Conservation (phyloP, 2,888 invertebrate genomes). For the Drosophila peninsularis region DNA sequence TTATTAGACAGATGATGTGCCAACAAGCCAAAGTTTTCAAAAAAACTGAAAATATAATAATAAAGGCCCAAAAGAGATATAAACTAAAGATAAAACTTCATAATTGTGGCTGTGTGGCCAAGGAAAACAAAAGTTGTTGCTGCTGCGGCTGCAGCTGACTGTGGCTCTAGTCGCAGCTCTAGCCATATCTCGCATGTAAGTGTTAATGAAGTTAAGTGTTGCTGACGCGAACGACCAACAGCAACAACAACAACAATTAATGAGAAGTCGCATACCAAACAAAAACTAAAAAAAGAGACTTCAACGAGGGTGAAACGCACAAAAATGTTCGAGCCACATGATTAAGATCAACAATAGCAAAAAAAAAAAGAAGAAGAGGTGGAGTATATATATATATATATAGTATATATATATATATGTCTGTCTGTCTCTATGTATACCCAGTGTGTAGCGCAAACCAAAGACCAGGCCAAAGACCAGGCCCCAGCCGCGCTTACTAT, state of each 20-base stretch:
- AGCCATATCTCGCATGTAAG: conserved; percentile 75
- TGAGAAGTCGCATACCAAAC: conserved; percentile 69
- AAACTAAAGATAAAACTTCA: conserved; percentile 76
- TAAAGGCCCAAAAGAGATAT: conserved; percentile 54
- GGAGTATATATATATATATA: background rate
- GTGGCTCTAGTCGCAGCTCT: conserved; percentile 41
- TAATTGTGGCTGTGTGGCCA: conserved; percentile 72
- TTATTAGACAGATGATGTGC: conserved; percentile 76
- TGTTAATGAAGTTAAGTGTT: conserved; percentile 80
- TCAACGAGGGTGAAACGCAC: conserved; percentile 51
- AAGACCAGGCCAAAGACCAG: conserved; percentile 45
- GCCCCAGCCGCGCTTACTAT: conserved; percentile 5
- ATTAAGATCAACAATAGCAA: conserved; percentile 70
- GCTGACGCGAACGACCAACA: conserved; percentile 65
- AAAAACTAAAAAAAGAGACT: conserved; percentile 13
- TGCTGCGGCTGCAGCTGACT: conserved; percentile 7
- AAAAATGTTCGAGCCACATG: conserved; percentile 62
- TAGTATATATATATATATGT: background rate
- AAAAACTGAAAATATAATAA: conserved; percentile 27
- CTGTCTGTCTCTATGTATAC: background rate
- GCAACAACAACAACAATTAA: conserved; percentile 66
- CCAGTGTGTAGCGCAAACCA: conserved; percentile 6
- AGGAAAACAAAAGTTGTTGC: conserved; percentile 54
- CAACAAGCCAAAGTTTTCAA: conserved; percentile 56
- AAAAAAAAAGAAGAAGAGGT: conserved; percentile 36